Evolutionary conservation across 2,888 invertebrate genomes (phyloP).

Genomic region (Carpatolechia fugitivella): DNA sequence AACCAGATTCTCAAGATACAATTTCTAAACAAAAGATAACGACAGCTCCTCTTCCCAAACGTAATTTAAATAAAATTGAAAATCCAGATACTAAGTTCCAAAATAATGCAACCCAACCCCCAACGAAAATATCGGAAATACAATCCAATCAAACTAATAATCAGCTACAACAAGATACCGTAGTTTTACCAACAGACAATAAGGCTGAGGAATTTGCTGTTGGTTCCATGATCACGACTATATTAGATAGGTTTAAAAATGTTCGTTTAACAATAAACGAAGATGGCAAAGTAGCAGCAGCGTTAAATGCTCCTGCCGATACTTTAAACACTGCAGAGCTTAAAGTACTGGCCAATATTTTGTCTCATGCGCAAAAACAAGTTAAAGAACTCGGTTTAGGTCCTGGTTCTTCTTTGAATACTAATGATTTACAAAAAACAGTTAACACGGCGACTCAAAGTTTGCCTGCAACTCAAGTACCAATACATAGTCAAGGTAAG

Average conservation of each 20-base stretch:
- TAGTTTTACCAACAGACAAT: neutral
- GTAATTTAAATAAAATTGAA: no score
- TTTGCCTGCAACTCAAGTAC: neutral
- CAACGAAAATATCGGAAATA: neutral
- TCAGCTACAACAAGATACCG: neutral
- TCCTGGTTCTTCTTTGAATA: constrained; percentile 3
- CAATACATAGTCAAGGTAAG: no score
- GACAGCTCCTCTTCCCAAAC: no score
- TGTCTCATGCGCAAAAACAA: constrained; percentile 30
- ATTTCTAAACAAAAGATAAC: no score
- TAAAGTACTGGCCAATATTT: constrained; percentile 32
- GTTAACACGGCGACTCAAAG: no score
- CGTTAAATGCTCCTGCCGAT: constrained; percentile 25
- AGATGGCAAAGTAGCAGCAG: constrained; percentile 26
- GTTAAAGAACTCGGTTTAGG: constrained; percentile 17
- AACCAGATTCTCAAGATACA: no score
- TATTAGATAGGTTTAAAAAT: constrained; percentile 30
- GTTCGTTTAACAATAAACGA: constrained; percentile 26
- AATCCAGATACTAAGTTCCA: no score
- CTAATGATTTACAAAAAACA: neutral
- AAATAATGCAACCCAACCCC: no score
- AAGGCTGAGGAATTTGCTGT: constrained; percentile 10
- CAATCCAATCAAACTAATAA: neutral
- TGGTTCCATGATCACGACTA: constrained; percentile 18
- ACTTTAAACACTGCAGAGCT: constrained; percentile 29